These are phyloP conservation scores for Echinarachnius parma DNA, from an alignment of 53 echinoderm and acorn worm genomes.

Conservation along the genomic window DNA sequence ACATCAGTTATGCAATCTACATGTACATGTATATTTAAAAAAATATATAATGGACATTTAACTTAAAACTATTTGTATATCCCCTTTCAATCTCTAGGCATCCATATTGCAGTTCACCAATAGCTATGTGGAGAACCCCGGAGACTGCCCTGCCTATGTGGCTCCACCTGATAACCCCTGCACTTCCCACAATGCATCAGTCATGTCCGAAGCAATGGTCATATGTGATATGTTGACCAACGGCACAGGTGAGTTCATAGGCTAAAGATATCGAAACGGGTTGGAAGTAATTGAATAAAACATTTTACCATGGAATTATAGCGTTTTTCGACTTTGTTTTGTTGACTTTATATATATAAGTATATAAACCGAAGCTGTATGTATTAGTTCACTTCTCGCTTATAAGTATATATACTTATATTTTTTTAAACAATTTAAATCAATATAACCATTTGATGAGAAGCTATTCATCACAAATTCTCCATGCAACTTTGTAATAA, in stretches of 20 bases:
- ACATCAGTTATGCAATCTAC: conserved; percentile 9
- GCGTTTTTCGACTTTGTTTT: too few species aligned
- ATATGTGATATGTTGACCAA: conserved; percentile 33
- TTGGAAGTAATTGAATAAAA: too few species aligned
- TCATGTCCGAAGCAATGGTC: not conserved
- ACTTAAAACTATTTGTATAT: not conserved
- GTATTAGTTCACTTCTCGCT: too few species aligned
- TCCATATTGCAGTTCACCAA: conserved; percentile 63
- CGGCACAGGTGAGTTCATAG: conserved; percentile 18
- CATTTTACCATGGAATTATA: too few species aligned
- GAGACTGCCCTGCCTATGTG: conserved; percentile 48
- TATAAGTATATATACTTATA: too few species aligned
- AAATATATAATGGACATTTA: not conserved
- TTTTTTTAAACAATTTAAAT: too few species aligned
- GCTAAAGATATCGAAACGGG: too few species aligned
- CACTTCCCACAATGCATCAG: conserved; percentile 38
- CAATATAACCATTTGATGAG: too few species aligned
- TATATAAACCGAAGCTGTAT: too few species aligned
- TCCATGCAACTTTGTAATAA: too few species aligned
- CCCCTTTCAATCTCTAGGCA: conserved; percentile 29
- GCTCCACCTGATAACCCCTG: conserved; percentile 52
- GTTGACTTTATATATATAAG: too few species aligned
- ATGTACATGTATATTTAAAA: conserved; percentile 7
- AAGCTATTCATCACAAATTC: too few species aligned
- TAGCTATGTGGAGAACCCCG: conserved; percentile 62